These are phyloP conservation scores for Rhizoglyphus robini DNA, from an alignment of 1,140 invertebrate species.

Conservation along the genomic window DNA sequence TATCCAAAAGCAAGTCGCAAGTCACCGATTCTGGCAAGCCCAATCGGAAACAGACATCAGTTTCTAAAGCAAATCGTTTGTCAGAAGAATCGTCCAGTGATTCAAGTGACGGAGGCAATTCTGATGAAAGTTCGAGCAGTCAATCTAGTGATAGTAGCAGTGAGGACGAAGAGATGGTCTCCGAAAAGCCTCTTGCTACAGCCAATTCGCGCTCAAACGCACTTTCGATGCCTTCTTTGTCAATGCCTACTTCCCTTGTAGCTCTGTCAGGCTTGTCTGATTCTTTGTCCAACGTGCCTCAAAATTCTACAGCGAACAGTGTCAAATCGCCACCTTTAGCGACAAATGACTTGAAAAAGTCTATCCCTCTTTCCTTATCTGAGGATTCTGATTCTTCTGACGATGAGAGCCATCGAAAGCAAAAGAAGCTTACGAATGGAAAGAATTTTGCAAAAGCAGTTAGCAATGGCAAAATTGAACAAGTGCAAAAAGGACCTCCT, in stretches of 20 bases:
- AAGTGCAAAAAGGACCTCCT: not conserved
- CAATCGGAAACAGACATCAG: not conserved
- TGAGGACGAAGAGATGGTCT: not conserved
- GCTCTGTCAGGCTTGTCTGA: not conserved
- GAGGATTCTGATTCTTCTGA: constrained; percentile 2
- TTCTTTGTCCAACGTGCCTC: not conserved
- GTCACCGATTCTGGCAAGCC: not conserved
- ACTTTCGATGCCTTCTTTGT: not conserved
- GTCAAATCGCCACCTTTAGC: not conserved
- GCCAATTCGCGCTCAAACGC: not conserved
- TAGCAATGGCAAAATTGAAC: not conserved
- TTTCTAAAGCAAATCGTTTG: not conserved
- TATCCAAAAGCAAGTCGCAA: not conserved
- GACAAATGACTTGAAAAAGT: too few species aligned
- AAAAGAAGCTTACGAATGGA: not conserved
- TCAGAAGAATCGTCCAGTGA: constrained; percentile 16
- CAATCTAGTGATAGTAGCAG: constrained; percentile 10
- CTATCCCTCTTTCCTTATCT: not conserved
- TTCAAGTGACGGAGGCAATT: not conserved
- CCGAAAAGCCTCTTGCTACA: not conserved
- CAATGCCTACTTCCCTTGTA: not conserved
- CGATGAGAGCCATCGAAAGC: not conserved
- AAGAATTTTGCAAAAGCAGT: not conserved
- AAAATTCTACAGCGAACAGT: not conserved
- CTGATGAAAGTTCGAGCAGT: constrained; percentile 4